Conservation (phyloP, 2,797 vertebrate genomes). For the Setipinna tenuifilis region DNA sequence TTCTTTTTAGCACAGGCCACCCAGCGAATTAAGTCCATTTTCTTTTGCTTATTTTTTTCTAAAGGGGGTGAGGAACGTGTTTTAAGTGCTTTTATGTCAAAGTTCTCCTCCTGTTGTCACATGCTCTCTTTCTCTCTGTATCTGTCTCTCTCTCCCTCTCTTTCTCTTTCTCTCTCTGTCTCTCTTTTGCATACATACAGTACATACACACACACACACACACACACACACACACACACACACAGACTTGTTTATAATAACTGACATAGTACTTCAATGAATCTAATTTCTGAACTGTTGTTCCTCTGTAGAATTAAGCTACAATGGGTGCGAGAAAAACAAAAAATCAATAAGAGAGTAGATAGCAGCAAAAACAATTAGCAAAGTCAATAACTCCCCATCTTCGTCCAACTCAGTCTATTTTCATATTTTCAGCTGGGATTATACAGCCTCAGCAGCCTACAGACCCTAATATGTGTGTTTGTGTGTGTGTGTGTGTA, state of each 20-base stretch:
- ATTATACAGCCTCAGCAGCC: background rate
- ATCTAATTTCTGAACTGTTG: background rate
- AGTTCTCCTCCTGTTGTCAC: background rate
- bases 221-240: background rate
- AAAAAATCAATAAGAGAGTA: background rate
- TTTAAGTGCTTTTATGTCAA: background rate
- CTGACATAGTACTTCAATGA: background rate
- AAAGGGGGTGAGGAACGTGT: slow-evolving; percentile 24
- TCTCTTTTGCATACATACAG: background rate
- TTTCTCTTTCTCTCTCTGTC: too few relatives aligned
- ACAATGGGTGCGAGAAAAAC: background rate
- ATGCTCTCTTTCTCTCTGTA: too few relatives aligned
- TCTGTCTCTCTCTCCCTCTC: too few relatives aligned
- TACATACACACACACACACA: background rate
- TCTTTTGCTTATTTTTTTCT: background rate
- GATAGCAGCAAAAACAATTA: slow-evolving; percentile 8
- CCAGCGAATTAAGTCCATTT: background rate
- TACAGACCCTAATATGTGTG: background rate
- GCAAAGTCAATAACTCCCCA: background rate
- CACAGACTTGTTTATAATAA: background rate
- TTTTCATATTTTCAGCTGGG: background rate
- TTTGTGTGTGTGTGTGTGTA: background rate
- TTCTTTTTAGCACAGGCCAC: background rate
- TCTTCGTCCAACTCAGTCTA: background rate
- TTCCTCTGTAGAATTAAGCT: background rate